Conservation (phyloP, 2,113 vertebrate genomes). For the Lynx canadensis region DNA sequence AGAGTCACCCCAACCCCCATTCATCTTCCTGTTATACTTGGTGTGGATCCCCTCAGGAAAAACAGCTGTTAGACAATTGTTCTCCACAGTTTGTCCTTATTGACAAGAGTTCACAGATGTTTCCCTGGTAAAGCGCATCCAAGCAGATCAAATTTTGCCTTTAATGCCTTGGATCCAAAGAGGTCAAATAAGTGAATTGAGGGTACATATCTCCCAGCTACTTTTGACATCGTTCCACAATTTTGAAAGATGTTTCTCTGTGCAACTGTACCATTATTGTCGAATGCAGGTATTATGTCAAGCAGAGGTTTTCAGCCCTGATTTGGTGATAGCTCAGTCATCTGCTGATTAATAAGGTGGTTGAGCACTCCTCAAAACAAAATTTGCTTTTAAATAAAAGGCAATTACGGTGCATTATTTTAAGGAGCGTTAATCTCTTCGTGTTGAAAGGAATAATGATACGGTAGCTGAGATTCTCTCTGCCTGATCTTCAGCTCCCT, state of each 20-base stretch:
- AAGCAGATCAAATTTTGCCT: neutral
- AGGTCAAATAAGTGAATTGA: neutral
- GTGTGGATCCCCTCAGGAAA: neutral
- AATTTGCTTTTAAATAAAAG: neutral
- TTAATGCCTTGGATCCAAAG: neutral
- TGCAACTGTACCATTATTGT: rapidly evolving
- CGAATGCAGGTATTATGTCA: neutral
- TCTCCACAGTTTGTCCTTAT: neutral
- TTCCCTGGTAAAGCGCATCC: neutral
- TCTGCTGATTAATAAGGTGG: neutral
- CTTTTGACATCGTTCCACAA: neutral
- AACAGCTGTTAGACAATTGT: neutral
- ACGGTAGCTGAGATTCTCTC: rapidly evolving
- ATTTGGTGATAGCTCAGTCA: neutral
- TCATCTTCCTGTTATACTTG: neutral
- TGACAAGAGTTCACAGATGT: neutral
- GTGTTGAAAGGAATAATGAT: rapidly evolving
- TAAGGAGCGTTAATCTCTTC: neutral
- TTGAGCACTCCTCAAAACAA: neutral
- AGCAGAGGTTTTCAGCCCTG: neutral
- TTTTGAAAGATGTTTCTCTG: neutral
- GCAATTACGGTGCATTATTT: neutral
- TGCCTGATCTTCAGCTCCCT: rapidly evolving
- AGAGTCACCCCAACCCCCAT: rapidly evolving
- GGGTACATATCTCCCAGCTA: neutral